Conservation (phyloP, 2,888 invertebrate species). For the Acronicta psi region DNA sequence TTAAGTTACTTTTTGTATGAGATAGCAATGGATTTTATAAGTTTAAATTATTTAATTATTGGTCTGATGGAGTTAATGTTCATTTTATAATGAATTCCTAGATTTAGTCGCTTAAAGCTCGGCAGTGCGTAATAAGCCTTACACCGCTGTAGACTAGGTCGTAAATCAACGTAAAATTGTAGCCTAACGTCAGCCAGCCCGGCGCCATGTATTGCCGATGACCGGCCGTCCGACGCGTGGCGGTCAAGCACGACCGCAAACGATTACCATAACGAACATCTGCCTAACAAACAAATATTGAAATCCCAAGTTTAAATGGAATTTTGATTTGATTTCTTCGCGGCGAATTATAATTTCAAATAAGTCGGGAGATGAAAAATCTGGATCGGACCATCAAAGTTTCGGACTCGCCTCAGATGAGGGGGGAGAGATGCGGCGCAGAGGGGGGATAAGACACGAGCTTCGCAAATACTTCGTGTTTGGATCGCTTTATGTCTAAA, state of each 20-base stretch:
- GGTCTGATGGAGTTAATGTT: no score
- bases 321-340: slow-evolving; percentile 88
- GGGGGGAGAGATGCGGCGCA: slow-evolving; percentile 24
- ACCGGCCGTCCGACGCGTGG: slow-evolving; percentile 4
- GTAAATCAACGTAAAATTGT: slow-evolving; percentile 29
- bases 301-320: slow-evolving; percentile 86
- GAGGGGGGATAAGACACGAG: slow-evolving; percentile 28
- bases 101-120: background rate
- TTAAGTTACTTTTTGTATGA: no score
- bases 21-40: no score
- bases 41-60: no score
- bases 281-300: slow-evolving; percentile 83
- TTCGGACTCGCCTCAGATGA: slow-evolving; percentile 65
- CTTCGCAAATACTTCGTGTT: slow-evolving; percentile 70
- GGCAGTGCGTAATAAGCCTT: background rate
- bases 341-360: slow-evolving; percentile 86
- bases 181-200: slow-evolving; percentile 4
- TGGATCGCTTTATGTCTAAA: slow-evolving; percentile 77
- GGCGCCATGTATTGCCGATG: slow-evolving; percentile 2
- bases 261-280: slow-evolving; percentile 70
- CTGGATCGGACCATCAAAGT: slow-evolving; percentile 85
- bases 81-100: no score
- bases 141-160: slow-evolving; percentile 1
- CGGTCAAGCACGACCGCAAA: slow-evolving; percentile 54
- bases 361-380: slow-evolving; percentile 87